Base-by-base conservation (phyloP, 2,113 vertebrate species). In the Sinosuthora webbiana region DNA sequence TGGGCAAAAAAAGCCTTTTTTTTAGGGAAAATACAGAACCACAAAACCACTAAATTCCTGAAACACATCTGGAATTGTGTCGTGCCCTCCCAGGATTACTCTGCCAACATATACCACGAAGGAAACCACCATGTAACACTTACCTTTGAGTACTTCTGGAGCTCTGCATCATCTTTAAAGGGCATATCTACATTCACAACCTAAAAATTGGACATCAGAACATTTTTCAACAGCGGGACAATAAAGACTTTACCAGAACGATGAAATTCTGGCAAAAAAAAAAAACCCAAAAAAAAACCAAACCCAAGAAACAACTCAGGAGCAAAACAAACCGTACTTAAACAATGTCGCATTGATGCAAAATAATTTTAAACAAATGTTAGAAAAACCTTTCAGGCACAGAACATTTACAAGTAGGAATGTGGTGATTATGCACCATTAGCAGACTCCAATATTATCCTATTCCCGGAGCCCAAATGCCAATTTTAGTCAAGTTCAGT, bases 61-160 rank as follows among this genome's bases (percentile, higher is more conserved):
- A 55, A 87, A 57, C 21, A 56, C 44, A 84, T 30, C 57, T 57
- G 52, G 63, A 80, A 77, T 37, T 45, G 49, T 73, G 37, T 74
- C 69, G 49, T 17, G 25, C 10, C 35, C 39, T 84, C 30, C 41
- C 31, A 15, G 44, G 30, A 69, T 83, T 21, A 76, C 37, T 73
- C 37, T 77, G 52, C 39, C 63, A 83, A 83, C 21, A 52, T 21
- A 37, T 4, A 41, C 23, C 57, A 28, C 3, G 30, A 79, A 60
- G n/a, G 45, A 76, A 91, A 68, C 39, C 52, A 55, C 30, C 39
- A 9, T 18, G 12, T 5, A 73, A 81, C 17, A 44, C 96, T 89
- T 97, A 99, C 99, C 98, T 99, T 99, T 3, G 99, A 99, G 90
- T 98, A 99, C 62, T 98, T 99, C 97, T 99, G 99, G 68, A 99